Evolutionary conservation across 2,113 vertebrate species (phyloP).

Genomic region (Picathartes gymnocephalus): DNA sequence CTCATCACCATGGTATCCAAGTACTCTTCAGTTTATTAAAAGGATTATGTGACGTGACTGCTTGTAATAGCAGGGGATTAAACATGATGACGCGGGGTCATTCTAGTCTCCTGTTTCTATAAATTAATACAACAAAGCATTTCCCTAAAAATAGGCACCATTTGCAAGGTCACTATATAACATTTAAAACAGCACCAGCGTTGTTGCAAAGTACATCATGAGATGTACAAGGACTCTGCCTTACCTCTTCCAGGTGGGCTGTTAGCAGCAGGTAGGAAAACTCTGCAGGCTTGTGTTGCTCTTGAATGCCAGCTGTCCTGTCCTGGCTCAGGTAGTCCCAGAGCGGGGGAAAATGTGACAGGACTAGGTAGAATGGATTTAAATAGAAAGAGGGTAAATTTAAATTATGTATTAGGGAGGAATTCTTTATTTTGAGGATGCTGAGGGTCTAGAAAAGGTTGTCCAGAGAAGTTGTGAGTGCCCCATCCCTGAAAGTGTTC

Average conservation of each 20-base stretch:
- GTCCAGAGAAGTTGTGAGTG: not conserved
- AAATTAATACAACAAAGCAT: not conserved
- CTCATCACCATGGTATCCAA: slow-evolving; percentile 23
- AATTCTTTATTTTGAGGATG: not conserved
- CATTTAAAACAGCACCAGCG: not conserved
- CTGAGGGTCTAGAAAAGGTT: not conserved
- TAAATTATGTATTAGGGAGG: not conserved
- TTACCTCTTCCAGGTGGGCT: not conserved
- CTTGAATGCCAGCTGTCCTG: not conserved
- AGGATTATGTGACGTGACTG: not conserved
- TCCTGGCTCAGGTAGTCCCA: not conserved
- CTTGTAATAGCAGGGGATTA: not conserved
- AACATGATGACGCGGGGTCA: not conserved
- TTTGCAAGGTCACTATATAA: not conserved
- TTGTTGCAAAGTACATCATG: not conserved
- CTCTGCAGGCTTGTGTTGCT: not conserved
- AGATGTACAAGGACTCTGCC: not conserved
- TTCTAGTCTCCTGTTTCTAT: not conserved
- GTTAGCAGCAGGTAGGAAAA: not conserved
- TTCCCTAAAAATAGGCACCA: not conserved
- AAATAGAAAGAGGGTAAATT: not conserved
- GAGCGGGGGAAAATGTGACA: not conserved
- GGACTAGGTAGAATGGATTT: not conserved
- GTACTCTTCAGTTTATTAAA: slow-evolving; percentile 32
- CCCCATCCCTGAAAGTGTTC: not conserved